Base-by-base conservation (phyloP, 2,113 vertebrate genomes). In the Amphilophus citrinellus region DNA sequence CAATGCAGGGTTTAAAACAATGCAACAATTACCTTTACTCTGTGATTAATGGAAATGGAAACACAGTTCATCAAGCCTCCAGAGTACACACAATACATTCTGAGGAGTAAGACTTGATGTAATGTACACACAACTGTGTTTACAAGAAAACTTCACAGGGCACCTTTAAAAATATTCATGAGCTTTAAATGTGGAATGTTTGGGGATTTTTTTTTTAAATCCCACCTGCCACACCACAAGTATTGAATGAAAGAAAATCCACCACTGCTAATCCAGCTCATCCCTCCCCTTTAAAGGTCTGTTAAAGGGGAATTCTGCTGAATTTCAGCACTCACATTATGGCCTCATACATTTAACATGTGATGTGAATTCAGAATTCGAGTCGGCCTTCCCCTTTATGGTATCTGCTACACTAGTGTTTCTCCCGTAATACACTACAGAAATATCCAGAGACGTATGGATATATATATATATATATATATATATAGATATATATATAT, bases 401-500 rank as follows among this genome's bases (percentile, higher is more conserved):
- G 85, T 90, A 77, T 92, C 94, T 96, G 94, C 95, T 96, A 96
- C 95, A 96, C 95, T 95, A 94, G 91, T 92, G 92, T 93, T 95
- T 95, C 93, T 95, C 93, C 93, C 92, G 92, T 94, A 93, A 89
- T 89, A 95, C 94, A 95, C 93, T 91, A 95, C 94, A 95, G 94
- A 94, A 95, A 95, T 95, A 95, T 87, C 93, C 93, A 95, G 91
- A 94, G 89, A 94, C 90, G 93, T 93, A 93, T 94, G 88, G 93
- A 94, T 95, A 93, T 93, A 91, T 93, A 93, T 93, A 93, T 88
- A 93, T 90, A 92, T 9, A 9, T 39, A 37, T 37, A 37, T 37
- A 37, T 37, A 9, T 37, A 24, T 24, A 24, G 24, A 24, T 24
- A 39, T 39, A 9, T 10, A 39, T 10, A 39, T 35, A 35, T 35